Percentiles rank a stretch among this genome's conserved stretches.
Evolutionary conservation across 2,888 invertebrate genomes (phyloP).

Genomic region (Macaria liturata): DNA sequence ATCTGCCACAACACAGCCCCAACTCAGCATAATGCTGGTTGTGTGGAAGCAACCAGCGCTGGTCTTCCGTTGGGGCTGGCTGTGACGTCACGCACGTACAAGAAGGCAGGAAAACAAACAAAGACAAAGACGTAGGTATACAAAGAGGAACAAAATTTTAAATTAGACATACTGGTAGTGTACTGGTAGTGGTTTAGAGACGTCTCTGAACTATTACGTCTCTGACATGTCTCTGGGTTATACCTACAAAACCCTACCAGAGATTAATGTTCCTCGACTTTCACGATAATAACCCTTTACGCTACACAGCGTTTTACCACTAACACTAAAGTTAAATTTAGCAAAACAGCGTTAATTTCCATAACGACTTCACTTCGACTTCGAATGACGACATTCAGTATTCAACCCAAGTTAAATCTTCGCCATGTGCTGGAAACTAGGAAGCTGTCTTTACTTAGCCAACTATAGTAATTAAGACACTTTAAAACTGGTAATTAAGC

Average conservation of each 20-base stretch:
- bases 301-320: conserved; percentile 42
- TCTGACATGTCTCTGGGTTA: neutral
- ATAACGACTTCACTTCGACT: conserved; percentile 14
- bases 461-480: conserved; percentile 13
- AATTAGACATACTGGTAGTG: no score
- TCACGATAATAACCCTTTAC: conserved; percentile 59
- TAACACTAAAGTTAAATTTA: conserved; percentile 41
- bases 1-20: no score
- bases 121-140: no score
- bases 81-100: no score
- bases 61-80: no score
- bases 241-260: conserved; percentile 31
- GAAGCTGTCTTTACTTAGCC: conserved; percentile 3
- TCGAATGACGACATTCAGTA: no score
- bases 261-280: conserved; percentile 61
- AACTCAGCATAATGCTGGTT: no score
- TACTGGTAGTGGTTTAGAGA: no score
- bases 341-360: conserved; percentile 20
- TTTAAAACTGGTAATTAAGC: conserved; percentile 5
- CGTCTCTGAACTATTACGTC: no score
- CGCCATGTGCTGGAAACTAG: conserved; percentile 13
- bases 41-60: no score
- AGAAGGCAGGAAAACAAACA: no score
- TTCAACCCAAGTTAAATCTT: conserved; percentile 7
- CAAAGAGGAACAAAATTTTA: no score